These are phyloP conservation scores for Mus spicilegus DNA, from an alignment of 2,113 vertebrate species.

Conservation along the genomic window DNA sequence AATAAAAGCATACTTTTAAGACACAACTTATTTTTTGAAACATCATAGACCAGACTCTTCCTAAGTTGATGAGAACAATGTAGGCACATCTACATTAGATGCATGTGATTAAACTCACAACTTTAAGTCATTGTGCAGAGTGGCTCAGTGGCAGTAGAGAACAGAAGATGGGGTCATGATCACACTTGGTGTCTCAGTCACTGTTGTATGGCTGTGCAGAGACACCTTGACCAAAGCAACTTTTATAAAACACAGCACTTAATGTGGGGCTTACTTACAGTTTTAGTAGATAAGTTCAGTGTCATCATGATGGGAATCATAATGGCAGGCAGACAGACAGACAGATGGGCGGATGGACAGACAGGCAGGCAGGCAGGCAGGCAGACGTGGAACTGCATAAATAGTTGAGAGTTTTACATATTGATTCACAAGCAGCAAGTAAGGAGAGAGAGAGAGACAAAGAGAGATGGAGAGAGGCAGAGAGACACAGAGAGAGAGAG, in stretches of 20 bases:
- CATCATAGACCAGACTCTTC: neutral
- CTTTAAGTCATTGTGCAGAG: neutral
- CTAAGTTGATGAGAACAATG: neutral
- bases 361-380: too few relatives aligned
- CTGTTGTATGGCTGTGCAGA: neutral
- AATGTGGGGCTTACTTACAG: neutral
- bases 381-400: neutral
- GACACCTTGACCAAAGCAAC: neutral
- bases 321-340: neutral
- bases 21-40: conserved; percentile 3
- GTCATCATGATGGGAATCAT: neutral
- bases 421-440: neutral
- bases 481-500: neutral
- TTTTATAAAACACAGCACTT: neutral
- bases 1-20: neutral
- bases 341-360: neutral
- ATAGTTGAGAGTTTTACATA: neutral
- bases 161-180: neutral
- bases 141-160: neutral
- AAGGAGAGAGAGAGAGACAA: neutral
- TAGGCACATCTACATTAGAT: neutral
- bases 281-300: neutral
- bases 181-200: neutral
- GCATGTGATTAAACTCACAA: neutral
- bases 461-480: neutral